phyloP scores from a whole-genome alignment of 2,797 vertebrate genomes.

The Telmatherina bonti region DNA sequence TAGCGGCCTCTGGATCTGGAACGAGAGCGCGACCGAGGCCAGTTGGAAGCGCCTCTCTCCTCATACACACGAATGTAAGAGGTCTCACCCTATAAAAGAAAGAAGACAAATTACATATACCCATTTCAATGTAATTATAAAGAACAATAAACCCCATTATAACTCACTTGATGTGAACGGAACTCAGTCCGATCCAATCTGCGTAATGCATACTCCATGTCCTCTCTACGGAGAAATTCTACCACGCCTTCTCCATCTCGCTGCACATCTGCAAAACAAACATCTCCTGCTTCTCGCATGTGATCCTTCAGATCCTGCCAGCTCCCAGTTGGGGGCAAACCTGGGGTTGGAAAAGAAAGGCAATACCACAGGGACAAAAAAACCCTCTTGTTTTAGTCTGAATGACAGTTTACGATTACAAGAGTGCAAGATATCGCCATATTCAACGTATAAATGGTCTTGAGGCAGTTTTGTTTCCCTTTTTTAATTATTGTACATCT shows the following conservation, averaged over 20 bases:
- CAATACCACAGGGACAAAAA: neutral
- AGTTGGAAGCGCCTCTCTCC: constrained; percentile 88
- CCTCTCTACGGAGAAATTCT: constrained; percentile 90
- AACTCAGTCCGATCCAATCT: constrained; percentile 90
- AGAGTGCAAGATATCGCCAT: neutral
- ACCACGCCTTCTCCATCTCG: constrained; percentile 89
- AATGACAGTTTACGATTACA: neutral
- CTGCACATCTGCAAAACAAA: constrained; percentile 90
- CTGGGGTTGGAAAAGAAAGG: constrained; percentile 58
- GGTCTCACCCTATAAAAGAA: constrained; percentile 83
- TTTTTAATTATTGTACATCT: neutral
- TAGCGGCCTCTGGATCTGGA: constrained; percentile 92
- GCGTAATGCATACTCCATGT: constrained; percentile 89
- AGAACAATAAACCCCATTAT: neutral
- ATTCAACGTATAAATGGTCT: neutral
- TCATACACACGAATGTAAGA: constrained; percentile 89
- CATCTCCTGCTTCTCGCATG: constrained; percentile 89
- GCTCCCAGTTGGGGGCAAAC: constrained; percentile 88
- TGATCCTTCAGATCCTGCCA: constrained; percentile 95
- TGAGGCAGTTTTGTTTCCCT: no score
- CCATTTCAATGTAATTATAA: neutral
- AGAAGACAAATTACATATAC: neutral
- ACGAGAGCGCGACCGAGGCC: constrained; percentile 88
- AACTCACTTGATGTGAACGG: constrained; percentile 87
- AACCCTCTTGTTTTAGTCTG: neutral